These are phyloP conservation scores for Corythornis madagascariensis DNA, from an alignment of 2,113 vertebrate species.

Conservation along the genomic window DNA sequence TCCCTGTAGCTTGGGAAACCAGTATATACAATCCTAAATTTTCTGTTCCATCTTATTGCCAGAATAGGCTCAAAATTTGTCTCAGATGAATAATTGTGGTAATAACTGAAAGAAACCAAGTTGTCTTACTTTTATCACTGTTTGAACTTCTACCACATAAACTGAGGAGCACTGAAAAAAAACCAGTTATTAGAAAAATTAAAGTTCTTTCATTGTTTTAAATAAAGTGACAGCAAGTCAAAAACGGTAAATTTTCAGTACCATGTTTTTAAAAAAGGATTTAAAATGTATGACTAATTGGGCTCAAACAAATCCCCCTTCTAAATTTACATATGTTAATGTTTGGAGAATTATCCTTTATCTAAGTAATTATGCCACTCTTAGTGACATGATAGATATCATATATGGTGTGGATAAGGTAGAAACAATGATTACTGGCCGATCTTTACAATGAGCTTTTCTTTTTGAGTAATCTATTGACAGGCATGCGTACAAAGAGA, in stretches of 20 bases:
- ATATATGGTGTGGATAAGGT: neutral
- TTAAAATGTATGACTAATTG: neutral
- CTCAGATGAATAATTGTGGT: neutral
- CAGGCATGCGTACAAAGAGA: neutral
- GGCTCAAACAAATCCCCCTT: neutral
- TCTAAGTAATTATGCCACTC: neutral
- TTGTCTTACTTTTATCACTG: neutral
- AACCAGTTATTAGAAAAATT: neutral
- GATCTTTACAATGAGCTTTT: neutral
- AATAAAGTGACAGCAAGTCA: neutral
- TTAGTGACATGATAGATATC: neutral
- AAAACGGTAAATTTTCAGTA: neutral
- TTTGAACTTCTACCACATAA: neutral
- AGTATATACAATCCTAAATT: neutral
- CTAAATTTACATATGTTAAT: neutral
- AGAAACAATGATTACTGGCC: neutral
- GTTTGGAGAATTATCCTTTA: slow-evolving; percentile 1
- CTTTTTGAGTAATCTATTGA: neutral
- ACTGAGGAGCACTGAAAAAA: neutral
- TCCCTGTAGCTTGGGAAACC: neutral
- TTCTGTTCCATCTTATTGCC: neutral
- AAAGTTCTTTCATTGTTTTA: neutral
- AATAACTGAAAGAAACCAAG: slow-evolving; percentile 27
- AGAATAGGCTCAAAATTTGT: neutral
- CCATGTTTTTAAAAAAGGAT: neutral